Percentiles rank a stretch among this genome's conserved stretches.
Conservation (phyloP, 2,888 invertebrate species). For the Polyommatus icarus region DNA sequence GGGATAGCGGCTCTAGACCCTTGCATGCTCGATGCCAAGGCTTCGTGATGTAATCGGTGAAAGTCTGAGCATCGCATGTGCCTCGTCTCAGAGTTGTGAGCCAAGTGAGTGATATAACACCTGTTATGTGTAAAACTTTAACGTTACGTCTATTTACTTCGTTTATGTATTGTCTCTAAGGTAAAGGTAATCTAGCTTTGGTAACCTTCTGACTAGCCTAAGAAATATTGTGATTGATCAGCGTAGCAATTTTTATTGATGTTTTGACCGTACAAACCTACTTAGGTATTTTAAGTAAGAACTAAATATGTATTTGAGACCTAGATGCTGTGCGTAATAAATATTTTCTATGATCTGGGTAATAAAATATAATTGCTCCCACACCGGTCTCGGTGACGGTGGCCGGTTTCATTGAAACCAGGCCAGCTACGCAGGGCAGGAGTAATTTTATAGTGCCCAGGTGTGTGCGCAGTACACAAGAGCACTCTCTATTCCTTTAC, state of each 20-base stretch:
- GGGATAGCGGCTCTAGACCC: constrained; percentile 35
- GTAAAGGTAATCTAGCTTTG: not conserved
- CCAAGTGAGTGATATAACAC: constrained; percentile 22
- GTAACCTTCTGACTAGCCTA: not conserved
- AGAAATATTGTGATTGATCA: not conserved
- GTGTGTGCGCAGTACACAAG: no score
- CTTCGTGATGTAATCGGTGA: constrained; percentile 70
- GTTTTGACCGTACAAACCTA: no score
- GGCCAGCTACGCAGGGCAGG: no score
- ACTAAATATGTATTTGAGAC: no score
- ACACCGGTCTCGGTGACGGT: no score
- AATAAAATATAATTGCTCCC: no score
- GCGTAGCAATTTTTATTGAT: not conserved
- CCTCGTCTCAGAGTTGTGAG: constrained; percentile 22
- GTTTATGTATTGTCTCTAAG: not conserved
- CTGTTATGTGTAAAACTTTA: constrained; percentile 4
- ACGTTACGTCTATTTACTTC: not conserved
- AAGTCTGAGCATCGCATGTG: constrained; percentile 50
- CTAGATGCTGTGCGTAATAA: no score
- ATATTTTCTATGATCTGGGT: no score
- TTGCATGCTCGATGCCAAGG: constrained; percentile 62
- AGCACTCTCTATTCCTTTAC: no score
- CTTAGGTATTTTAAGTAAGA: no score
- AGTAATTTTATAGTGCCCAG: no score
- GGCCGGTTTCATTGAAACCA: no score